Percentiles rank a stretch among this genome's conserved stretches.
These are phyloP conservation scores for Ommatoiulus sabulosus DNA, from an alignment of 2,888 invertebrate species.

Conservation along the genomic window DNA sequence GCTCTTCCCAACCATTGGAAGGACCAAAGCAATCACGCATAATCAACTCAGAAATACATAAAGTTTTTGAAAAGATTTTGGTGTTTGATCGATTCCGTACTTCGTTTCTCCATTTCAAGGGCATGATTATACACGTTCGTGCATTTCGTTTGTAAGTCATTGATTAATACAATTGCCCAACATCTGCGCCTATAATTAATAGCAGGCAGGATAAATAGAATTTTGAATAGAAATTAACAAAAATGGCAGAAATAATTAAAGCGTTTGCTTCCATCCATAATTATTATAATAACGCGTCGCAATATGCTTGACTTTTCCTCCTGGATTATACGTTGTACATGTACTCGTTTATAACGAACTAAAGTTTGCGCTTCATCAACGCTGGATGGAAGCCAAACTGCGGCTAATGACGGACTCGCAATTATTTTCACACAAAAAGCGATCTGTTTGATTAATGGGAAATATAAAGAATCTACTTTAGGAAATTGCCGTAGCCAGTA, in stretches of 20 bases:
- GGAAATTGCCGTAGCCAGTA: neutral
- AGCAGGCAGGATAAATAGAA: neutral
- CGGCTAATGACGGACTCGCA: neutral
- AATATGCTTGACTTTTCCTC: neutral
- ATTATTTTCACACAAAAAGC: neutral
- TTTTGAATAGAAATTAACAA: neutral
- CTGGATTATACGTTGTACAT: neutral
- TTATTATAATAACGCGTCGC: neutral
- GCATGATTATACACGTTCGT: neutral
- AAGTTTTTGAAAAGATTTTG: too few relatives aligned
- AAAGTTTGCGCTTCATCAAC: neutral
- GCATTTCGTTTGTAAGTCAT: neutral
- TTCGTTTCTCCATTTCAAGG: too few relatives aligned
- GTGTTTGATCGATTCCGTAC: too few relatives aligned
- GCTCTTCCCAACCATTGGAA: too few relatives aligned
- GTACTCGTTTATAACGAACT: too few relatives aligned
- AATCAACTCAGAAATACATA: too few relatives aligned
- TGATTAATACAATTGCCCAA: neutral
- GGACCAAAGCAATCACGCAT: too few relatives aligned
- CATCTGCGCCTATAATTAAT: neutral
- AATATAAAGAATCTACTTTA: slow-evolving; percentile 26
- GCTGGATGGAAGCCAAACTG: slow-evolving; percentile 4
- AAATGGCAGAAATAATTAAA: slow-evolving; percentile 1
- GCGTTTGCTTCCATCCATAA: neutral
- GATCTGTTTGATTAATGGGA: slow-evolving; percentile 5